Conservation (phyloP, 1,140 invertebrate genomes). For the Galleria mellonella region DNA sequence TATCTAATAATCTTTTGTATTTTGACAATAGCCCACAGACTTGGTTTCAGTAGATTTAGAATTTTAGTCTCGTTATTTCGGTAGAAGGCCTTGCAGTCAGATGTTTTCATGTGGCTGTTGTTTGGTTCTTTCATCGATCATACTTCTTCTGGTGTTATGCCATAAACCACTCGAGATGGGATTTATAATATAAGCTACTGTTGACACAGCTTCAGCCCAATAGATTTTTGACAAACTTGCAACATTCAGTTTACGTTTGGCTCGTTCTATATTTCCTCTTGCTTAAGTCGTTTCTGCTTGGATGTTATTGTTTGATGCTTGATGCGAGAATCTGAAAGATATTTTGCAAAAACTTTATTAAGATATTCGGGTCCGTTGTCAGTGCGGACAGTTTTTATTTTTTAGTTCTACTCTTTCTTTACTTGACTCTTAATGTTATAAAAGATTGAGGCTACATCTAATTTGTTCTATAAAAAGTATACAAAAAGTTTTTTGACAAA, state of each 20-base stretch:
- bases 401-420: too few species aligned
- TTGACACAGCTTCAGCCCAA: constrained; percentile 43
- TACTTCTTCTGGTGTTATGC: constrained; percentile 32
- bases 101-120: constrained; percentile 24
- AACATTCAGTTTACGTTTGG: constrained; percentile 18
- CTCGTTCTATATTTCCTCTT: constrained; percentile 21
- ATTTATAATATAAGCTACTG: constrained; percentile 40
- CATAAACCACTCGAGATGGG: constrained; percentile 5
- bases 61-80: constrained; percentile 27
- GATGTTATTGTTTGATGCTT: constrained; percentile 30
- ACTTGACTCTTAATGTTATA: too few species aligned
- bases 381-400: too few species aligned
- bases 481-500: too few species aligned
- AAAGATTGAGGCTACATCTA: too few species aligned
- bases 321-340: constrained; percentile 13
- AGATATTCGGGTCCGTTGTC: too few species aligned
- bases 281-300: constrained; percentile 52
- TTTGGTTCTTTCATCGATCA: constrained; percentile 30
- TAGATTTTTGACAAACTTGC: constrained; percentile 9
- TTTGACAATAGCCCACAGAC: constrained; percentile 25
- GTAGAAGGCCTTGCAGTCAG: constrained; percentile 23
- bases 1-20: constrained; percentile 16
- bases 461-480: too few species aligned
- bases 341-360: too few species aligned
- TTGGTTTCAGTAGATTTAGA: constrained; percentile 21